Evolutionary conservation across 2,113 vertebrate species (phyloP).

Genomic region (Pluvianellus socialis): DNA sequence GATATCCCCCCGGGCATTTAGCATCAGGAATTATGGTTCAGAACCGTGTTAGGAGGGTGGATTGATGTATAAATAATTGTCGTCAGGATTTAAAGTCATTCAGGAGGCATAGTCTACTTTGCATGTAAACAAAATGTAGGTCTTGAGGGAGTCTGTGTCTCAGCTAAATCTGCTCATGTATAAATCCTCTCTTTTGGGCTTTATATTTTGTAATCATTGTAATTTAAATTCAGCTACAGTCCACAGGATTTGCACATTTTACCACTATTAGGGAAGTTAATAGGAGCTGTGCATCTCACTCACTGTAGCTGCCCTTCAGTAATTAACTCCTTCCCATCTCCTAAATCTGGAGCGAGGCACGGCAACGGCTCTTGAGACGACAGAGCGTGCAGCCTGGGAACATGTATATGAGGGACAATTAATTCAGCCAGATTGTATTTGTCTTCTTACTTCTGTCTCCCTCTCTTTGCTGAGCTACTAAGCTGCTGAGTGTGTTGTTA

Average conservation of each 20-base stretch:
- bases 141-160: conserved; percentile 46
- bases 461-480: background rate
- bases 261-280: conserved; percentile 39
- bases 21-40: background rate
- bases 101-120: background rate
- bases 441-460: background rate
- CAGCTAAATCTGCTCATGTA: conserved; percentile 24
- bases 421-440: background rate
- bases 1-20: background rate
- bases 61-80: conserved; percentile 18
- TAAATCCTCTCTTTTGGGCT: conserved; percentile 65
- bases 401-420: background rate
- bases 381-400: background rate
- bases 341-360: background rate
- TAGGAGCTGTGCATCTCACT: background rate
- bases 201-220: conserved; percentile 52
- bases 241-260: conserved; percentile 46
- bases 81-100: background rate
- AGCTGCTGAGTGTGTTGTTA: background rate
- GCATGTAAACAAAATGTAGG: conserved; percentile 57
- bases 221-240: conserved; percentile 55
- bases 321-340: conserved; percentile 25
- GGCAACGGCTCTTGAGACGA: background rate
- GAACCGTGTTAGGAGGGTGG: background rate
- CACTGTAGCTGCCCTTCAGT: background rate